Conservation (phyloP, 2,113 vertebrate genomes). For the Phylloscopus whistleri region DNA sequence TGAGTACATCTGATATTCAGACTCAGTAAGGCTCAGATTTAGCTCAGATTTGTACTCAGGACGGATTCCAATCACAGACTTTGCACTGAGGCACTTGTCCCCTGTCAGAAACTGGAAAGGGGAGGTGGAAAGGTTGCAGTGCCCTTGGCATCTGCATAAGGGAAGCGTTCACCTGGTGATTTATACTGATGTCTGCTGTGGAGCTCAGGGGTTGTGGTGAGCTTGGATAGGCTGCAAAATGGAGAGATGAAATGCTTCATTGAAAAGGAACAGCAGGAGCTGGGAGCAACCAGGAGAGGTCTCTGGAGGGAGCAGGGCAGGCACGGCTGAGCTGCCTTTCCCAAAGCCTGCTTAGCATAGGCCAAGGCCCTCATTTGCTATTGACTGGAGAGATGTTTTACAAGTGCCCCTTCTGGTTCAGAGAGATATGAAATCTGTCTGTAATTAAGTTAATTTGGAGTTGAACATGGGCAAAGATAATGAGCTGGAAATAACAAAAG, state of each 20-base stretch:
- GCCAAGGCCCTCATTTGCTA: background rate
- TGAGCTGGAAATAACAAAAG: constrained; percentile 53
- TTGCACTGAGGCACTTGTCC: background rate
- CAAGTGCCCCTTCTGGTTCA: constrained; percentile 45
- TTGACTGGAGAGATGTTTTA: constrained; percentile 43
- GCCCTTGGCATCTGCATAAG: background rate
- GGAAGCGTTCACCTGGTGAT: background rate
- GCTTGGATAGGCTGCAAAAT: background rate
- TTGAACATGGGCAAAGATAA: constrained; percentile 54
- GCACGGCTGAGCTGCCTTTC: background rate
- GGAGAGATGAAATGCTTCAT: background rate
- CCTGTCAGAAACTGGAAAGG: background rate
- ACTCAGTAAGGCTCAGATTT: background rate
- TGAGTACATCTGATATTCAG: background rate
- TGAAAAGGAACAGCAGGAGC: background rate
- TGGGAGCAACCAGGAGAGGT: background rate
- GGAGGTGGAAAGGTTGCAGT: background rate
- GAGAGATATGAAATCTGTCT: constrained; percentile 56
- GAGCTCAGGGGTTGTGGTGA: background rate
- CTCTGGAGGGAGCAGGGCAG: background rate
- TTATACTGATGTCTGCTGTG: background rate
- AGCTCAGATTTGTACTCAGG: background rate
- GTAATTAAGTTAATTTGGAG: constrained; percentile 66
- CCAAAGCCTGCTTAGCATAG: background rate
- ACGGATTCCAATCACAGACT: background rate